Evolutionary conservation across 2,888 invertebrate genomes (phyloP).

Genomic region (Lomographa bimaculata): DNA sequence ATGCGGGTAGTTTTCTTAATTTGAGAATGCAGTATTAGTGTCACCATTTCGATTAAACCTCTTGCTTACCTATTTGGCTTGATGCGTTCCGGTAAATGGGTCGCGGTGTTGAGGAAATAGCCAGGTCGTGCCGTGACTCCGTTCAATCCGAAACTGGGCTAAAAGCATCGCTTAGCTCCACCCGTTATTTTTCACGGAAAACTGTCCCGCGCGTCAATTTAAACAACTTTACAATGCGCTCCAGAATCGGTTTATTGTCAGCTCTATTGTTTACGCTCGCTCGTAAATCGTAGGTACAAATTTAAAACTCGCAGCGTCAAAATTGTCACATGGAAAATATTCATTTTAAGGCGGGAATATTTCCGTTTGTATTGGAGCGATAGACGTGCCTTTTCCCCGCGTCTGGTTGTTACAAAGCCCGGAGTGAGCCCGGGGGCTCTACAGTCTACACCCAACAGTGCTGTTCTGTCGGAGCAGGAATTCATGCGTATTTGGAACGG

Average conservation of each 20-base stretch:
- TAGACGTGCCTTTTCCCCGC: slow-evolving; percentile 58
- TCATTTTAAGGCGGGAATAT: slow-evolving; percentile 63
- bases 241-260: slow-evolving; percentile 38
- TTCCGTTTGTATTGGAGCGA: slow-evolving; percentile 69
- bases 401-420: slow-evolving; percentile 48
- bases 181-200: slow-evolving; percentile 64
- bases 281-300: slow-evolving; percentile 32
- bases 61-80: slow-evolving; percentile 55
- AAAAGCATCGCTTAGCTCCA: slow-evolving; percentile 59
- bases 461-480: slow-evolving; percentile 30
- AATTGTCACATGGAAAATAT: slow-evolving; percentile 55
- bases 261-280: slow-evolving; percentile 28
- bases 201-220: slow-evolving; percentile 51
- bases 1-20: slow-evolving; percentile 33
- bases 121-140: slow-evolving; percentile 65
- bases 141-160: slow-evolving; percentile 61
- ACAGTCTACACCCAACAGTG: slow-evolving; percentile 14
- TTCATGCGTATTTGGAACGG: slow-evolving; percentile 56
- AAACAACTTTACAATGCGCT: slow-evolving; percentile 54
- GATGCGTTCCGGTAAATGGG: slow-evolving; percentile 65
- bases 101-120: slow-evolving; percentile 59
- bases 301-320: slow-evolving; percentile 42
- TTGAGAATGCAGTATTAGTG: slow-evolving; percentile 21
- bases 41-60: slow-evolving; percentile 23
- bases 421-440: slow-evolving; percentile 39